Percentiles rank a stretch among this genome's conserved stretches.
phyloP scores from a whole-genome alignment of 1,140 invertebrate species.

The Eumaeus atala region DNA sequence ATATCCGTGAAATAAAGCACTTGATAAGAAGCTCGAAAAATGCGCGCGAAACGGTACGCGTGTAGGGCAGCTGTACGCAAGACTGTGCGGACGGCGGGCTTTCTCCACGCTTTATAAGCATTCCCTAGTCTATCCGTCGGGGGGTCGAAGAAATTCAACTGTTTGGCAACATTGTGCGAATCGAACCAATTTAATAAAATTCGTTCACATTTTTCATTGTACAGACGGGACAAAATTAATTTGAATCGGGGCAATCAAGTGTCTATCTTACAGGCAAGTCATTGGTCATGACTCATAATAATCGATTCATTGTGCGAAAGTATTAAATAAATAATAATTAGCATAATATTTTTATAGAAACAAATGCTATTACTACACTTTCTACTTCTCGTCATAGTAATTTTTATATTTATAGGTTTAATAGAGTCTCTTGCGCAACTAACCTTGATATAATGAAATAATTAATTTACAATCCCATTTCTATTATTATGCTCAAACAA shows the following conservation, averaged over 20 bases:
- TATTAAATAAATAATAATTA: slow-evolving; percentile 16
- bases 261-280: not conserved
- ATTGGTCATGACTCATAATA: slow-evolving; percentile 17
- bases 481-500: no score
- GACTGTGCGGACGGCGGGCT: slow-evolving; percentile 57
- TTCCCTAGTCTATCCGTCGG: slow-evolving; percentile 29
- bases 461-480: no score
- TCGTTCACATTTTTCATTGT: slow-evolving; percentile 25
- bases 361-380: slow-evolving; percentile 4
- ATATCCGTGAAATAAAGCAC: slow-evolving; percentile 32
- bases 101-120: slow-evolving; percentile 68
- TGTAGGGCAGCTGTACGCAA: slow-evolving; percentile 26
- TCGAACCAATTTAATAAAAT: slow-evolving; percentile 57
- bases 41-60: slow-evolving; percentile 38
- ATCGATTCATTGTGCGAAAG: slow-evolving; percentile 26
- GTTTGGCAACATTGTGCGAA: slow-evolving; percentile 59
- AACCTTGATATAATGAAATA: no score
- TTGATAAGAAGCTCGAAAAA: slow-evolving; percentile 33
- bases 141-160: slow-evolving; percentile 58
- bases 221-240: slow-evolving; percentile 29
- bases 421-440: no score
- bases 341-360: not conserved
- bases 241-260: slow-evolving; percentile 18
- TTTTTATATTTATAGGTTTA: not conserved
- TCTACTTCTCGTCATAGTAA: slow-evolving; percentile 1